These are phyloP conservation scores for Schizotus pectinicornis DNA, from an alignment of 2,888 invertebrate species.

Conservation along the genomic window DNA sequence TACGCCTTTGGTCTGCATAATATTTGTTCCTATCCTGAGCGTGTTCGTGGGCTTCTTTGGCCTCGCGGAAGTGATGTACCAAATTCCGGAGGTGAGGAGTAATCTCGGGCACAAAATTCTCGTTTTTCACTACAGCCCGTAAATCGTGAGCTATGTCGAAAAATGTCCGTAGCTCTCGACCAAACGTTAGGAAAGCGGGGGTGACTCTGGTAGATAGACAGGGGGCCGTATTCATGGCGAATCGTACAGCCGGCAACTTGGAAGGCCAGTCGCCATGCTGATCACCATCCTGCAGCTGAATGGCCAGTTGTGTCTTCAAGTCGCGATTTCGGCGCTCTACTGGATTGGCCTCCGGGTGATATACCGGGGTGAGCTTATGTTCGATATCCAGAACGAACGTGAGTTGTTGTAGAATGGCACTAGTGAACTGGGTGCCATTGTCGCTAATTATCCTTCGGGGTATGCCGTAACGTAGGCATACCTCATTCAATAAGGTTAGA, in stretches of 20 bases:
- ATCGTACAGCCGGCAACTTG: conserved; percentile 44
- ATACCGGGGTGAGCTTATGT: too few species aligned
- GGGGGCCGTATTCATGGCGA: conserved; percentile 49
- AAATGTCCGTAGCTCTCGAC: neutral
- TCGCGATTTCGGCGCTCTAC: conserved; percentile 34
- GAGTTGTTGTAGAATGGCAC: too few species aligned
- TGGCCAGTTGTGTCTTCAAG: conserved; percentile 42
- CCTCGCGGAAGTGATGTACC: neutral
- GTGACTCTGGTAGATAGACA: conserved; percentile 26
- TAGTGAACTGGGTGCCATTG: conserved; percentile 28
- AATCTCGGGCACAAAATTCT: conserved; percentile 1
- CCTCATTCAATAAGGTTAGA: too few species aligned
- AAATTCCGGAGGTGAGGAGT: neutral
- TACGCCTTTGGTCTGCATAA: too few species aligned
- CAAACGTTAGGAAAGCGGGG: conserved; percentile 13
- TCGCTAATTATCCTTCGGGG: conserved; percentile 30
- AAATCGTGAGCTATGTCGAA: neutral
- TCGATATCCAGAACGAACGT: too few species aligned
- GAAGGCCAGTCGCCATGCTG: too few species aligned
- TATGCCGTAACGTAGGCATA: conserved; percentile 27
- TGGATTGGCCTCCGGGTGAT: conserved; percentile 9
- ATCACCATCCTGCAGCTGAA: conserved; percentile 37
- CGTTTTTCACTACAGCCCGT: too few species aligned
- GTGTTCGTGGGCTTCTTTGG: too few species aligned
- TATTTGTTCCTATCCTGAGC: too few species aligned